Conservation (phyloP, 2,888 invertebrate genomes). For the Apotomis betuletana region DNA sequence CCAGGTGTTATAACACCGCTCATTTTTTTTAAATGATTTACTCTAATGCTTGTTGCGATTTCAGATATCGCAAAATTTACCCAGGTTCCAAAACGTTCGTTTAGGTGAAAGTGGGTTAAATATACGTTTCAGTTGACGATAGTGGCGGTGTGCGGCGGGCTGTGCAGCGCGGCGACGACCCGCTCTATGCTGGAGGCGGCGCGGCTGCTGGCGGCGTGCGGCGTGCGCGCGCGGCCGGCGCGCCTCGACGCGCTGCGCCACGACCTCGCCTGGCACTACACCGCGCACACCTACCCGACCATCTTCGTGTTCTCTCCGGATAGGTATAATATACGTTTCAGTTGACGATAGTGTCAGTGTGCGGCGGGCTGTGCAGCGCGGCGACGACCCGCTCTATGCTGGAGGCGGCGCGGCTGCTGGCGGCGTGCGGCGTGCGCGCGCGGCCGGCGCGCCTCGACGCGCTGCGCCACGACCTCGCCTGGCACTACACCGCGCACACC, state of each 20-base stretch:
- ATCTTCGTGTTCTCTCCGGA: conserved; percentile 90
- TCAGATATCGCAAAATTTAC: no score
- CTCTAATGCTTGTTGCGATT: no score
- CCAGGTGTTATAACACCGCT: no score
- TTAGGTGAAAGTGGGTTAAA: no score
- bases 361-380: conserved; percentile 70
- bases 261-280: conserved; percentile 94
- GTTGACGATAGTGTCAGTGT: conserved; percentile 86
- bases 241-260: conserved; percentile 92
- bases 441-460: conserved; percentile 1
- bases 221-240: conserved; percentile 70
- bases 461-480: conserved; percentile 90
- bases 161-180: conserved; percentile 88
- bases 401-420: conserved; percentile 32
- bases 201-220: conserved; percentile 81
- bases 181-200: conserved; percentile 87
- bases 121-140: conserved; percentile 83
- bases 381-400: no score
- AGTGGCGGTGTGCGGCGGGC: conserved; percentile 90
- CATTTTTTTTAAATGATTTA: no score
- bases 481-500: conserved; percentile 91
- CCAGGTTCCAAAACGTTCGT: no score
- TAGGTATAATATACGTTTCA: no score
- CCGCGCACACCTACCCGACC: conserved; percentile 90
- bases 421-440: background rate